These are phyloP conservation scores for Zaprionus lachaisei DNA, from an alignment of 1,140 invertebrate genomes.

Conservation along the genomic window DNA sequence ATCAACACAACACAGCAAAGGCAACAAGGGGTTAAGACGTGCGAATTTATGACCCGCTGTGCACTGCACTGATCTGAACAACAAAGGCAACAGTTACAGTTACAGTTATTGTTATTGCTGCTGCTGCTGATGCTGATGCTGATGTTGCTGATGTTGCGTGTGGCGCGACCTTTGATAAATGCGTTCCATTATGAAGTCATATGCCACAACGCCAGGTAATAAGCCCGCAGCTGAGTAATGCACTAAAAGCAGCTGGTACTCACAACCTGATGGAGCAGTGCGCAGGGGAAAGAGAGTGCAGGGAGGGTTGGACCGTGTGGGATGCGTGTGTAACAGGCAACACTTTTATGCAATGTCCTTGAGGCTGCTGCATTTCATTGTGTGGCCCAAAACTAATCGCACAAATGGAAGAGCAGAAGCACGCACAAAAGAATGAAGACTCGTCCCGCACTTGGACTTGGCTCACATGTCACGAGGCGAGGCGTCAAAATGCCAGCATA, in stretches of 20 bases:
- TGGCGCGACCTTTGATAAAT: slow-evolving; percentile 68
- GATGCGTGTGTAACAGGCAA: no score
- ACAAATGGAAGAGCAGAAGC: slow-evolving; percentile 66
- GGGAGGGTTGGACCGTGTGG: background rate
- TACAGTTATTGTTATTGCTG: slow-evolving; percentile 7
- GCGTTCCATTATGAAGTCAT: slow-evolving; percentile 61
- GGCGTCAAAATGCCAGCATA: slow-evolving; percentile 41
- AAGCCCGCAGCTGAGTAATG: slow-evolving; percentile 66
- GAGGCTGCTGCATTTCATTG: slow-evolving; percentile 56
- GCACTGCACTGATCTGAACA: slow-evolving; percentile 21
- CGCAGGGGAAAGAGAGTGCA: background rate
- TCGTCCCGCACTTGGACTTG: slow-evolving; percentile 15
- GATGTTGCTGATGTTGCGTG: slow-evolving; percentile 18
- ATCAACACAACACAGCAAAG: background rate
- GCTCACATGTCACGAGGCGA: slow-evolving; percentile 42
- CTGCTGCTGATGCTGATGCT: background rate
- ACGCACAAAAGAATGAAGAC: slow-evolving; percentile 37
- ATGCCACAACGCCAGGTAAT: slow-evolving; percentile 41
- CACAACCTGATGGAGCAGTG: slow-evolving; percentile 13
- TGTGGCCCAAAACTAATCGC: slow-evolving; percentile 73
- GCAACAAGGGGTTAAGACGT: slow-evolving; percentile 14
- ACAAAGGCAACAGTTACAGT: background rate
- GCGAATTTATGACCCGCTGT: slow-evolving; percentile 49
- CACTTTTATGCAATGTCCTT: slow-evolving; percentile 66
- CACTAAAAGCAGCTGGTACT: slow-evolving; percentile 40